Conservation (phyloP, 2,888 invertebrate species). For the Athripsodes cinereus region DNA sequence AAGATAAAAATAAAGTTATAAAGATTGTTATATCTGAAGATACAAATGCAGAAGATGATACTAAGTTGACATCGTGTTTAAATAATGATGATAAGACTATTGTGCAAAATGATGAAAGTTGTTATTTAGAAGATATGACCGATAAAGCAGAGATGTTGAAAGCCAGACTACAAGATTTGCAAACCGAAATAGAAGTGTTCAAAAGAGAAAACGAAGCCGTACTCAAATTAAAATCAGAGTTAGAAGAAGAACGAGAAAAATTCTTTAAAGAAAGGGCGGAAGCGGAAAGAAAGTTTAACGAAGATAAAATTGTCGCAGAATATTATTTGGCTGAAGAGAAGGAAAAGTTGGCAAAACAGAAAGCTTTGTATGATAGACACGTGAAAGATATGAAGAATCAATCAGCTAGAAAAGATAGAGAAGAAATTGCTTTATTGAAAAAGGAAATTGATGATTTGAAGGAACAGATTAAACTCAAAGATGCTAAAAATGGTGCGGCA, state of each 20-base stretch:
- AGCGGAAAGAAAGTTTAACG: conserved; percentile 55
- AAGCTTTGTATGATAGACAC: conserved; percentile 58
- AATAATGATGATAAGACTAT: conserved; percentile 21
- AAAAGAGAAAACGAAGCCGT: conserved; percentile 46
- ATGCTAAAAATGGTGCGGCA: conserved; percentile 63
- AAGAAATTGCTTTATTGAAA: conserved; percentile 59
- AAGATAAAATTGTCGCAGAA: conserved; percentile 59
- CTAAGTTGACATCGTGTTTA: neutral
- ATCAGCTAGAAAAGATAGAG: conserved; percentile 61
- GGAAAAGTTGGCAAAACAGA: conserved; percentile 61
- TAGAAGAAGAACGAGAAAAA: conserved; percentile 56
- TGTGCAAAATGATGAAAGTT: conserved; percentile 30
- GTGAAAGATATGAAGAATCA: conserved; percentile 63
- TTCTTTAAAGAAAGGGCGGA: conserved; percentile 55
- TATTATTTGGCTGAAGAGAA: conserved; percentile 64
- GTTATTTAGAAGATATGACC: conserved; percentile 33
- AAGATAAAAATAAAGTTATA: conserved; percentile 22
- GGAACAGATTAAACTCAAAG: conserved; percentile 65
- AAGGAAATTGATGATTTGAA: conserved; percentile 59
- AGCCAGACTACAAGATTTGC: conserved; percentile 57
- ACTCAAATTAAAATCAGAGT: conserved; percentile 51
- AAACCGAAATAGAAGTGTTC: conserved; percentile 55
- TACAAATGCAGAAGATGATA: neutral
- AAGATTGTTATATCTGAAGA: conserved; percentile 18
- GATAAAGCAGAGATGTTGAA: conserved; percentile 53